These are phyloP conservation scores for Orius insidiosus DNA, from an alignment of 1,140 invertebrate species.

Conservation along the genomic window DNA sequence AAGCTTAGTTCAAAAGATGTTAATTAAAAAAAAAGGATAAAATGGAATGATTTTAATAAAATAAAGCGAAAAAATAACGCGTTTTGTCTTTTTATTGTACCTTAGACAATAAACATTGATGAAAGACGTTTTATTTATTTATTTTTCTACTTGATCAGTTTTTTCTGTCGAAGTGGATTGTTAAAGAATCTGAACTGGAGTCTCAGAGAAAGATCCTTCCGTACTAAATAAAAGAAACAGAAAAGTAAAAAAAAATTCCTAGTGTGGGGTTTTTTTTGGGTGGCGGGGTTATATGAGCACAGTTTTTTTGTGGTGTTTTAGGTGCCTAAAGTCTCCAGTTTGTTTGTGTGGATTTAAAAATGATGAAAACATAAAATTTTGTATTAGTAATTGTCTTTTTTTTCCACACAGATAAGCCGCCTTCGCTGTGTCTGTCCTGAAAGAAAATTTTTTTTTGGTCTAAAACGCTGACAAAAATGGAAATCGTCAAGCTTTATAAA, in stretches of 20 bases:
- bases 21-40: not conserved
- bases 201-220: slow-evolving; percentile 80
- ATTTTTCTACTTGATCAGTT: slow-evolving; percentile 52
- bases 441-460: slow-evolving; percentile 5
- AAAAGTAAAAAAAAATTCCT: slow-evolving; percentile 21
- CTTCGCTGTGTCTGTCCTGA: slow-evolving; percentile 5
- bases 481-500: no score
- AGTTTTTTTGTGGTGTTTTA: not conserved
- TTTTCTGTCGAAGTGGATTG: slow-evolving; percentile 62
- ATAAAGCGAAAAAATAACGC: not conserved
- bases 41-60: not conserved
- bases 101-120: slow-evolving; percentile 11
- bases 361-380: not conserved
- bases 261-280: slow-evolving; percentile 1
- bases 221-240: slow-evolving; percentile 49
- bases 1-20: not conserved
- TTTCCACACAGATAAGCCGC: slow-evolving; percentile 2
- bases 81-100: not conserved
- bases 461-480: no score
- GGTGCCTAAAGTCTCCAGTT: not conserved
- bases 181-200: slow-evolving; percentile 86
- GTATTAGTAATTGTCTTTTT: slow-evolving; percentile 1
- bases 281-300: not conserved
- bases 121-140: slow-evolving; percentile 11
- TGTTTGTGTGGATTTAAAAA: not conserved